Evolutionary conservation across 1,140 invertebrate species (phyloP).

Genomic region (Coptotermes formosanus): DNA sequence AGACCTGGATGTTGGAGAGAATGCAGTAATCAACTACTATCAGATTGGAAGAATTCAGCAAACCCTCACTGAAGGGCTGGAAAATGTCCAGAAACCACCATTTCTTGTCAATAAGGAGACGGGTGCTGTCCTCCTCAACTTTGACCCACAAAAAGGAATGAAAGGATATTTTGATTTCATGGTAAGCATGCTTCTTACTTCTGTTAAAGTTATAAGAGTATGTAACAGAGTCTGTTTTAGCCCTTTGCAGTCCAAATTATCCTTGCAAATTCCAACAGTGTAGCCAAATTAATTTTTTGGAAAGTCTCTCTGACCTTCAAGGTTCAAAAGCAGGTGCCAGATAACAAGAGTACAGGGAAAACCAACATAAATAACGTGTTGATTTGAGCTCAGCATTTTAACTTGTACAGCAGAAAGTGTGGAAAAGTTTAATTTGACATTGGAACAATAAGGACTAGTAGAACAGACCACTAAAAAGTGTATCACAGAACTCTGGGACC

Average conservation of each 20-base stretch:
- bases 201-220: no score
- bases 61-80: conserved; percentile 82
- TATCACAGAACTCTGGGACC: no score
- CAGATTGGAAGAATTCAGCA: conserved; percentile 74
- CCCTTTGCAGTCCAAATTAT: neutral
- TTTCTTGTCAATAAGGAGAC: conserved; percentile 79
- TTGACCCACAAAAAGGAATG: conserved; percentile 94
- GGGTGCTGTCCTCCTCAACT: conserved; percentile 84
- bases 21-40: conserved; percentile 76
- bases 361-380: no score
- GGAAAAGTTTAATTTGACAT: no score
- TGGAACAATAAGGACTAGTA: no score
- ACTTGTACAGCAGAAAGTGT: no score
- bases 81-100: conserved; percentile 70
- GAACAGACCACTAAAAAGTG: no score
- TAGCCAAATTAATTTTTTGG: no score
- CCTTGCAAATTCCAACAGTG: no score
- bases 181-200: conserved; percentile 47
- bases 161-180: conserved; percentile 95
- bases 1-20: conserved; percentile 75
- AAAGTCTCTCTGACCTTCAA: neutral
- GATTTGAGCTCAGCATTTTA: no score
- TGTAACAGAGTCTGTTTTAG: neutral
- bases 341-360: neutral
- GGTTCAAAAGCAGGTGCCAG: neutral